These are phyloP conservation scores for Limnephilus auricula DNA, from an alignment of 2,888 invertebrate species.

Conservation along the genomic window DNA sequence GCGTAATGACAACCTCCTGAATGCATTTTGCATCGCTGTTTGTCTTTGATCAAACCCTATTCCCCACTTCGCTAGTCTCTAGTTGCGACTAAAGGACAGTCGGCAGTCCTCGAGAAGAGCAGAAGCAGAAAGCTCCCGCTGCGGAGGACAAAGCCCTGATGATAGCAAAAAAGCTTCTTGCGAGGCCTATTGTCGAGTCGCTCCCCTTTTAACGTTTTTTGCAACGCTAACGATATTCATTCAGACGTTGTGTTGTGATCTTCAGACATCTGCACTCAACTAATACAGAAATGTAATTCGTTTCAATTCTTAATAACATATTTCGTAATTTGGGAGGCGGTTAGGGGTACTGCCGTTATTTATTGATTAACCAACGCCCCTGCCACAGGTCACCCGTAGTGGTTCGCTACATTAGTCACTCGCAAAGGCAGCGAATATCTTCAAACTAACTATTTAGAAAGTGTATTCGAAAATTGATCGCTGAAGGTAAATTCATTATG, in stretches of 20 bases:
- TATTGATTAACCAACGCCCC: too few species aligned
- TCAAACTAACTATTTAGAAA: too few species aligned
- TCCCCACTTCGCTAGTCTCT: background rate
- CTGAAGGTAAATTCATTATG: too few species aligned
- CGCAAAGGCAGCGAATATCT: too few species aligned
- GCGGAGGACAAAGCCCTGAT: conserved; percentile 17
- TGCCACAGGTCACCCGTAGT: too few species aligned
- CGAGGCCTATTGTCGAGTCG: conserved; percentile 36
- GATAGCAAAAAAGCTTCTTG: conserved; percentile 32
- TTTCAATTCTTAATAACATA: background rate
- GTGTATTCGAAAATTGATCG: too few species aligned
- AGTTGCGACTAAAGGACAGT: conserved; percentile 31
- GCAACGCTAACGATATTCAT: conserved; percentile 40
- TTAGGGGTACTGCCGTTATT: too few species aligned
- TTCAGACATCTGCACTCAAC: background rate
- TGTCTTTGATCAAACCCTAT: conserved; percentile 38
- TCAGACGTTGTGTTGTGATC: background rate
- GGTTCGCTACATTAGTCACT: too few species aligned
- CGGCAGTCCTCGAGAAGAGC: conserved; percentile 21
- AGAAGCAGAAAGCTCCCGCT: conserved; percentile 27
- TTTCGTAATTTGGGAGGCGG: too few species aligned
- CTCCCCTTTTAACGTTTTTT: conserved; percentile 29
- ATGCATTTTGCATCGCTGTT: conserved; percentile 34
- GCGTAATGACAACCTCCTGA: conserved; percentile 20
- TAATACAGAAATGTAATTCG: background rate